Percentiles rank a stretch among this genome's conserved stretches.
Evolutionary conservation across 2,888 invertebrate species (phyloP).

Genomic region (Heterodera filipjevi): DNA sequence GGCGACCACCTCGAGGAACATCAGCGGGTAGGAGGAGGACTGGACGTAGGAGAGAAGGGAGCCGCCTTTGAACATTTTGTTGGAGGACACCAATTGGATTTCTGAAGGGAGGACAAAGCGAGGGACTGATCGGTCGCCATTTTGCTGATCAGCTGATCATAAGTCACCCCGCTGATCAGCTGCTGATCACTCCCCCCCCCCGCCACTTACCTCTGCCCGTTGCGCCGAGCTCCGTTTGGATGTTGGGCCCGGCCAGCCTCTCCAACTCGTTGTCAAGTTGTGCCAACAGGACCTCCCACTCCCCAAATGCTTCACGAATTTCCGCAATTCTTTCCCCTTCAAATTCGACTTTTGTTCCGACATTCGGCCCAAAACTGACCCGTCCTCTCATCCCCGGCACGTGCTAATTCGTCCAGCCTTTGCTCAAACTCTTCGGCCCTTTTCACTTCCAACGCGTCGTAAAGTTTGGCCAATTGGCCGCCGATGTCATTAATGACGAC

Average conservation of each 20-base stretch:
- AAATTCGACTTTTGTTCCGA: background rate
- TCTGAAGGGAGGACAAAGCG: conserved; percentile 17
- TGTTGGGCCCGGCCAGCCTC: conserved; percentile 39
- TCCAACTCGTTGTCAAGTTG: conserved; percentile 42
- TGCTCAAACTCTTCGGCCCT: conserved; percentile 40
- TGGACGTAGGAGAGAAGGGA: conserved; percentile 28
- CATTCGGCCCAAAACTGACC: conserved; percentile 19
- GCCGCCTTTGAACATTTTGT: conserved; percentile 34
- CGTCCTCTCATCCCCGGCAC: conserved; percentile 25
- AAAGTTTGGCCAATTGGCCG: conserved; percentile 41
- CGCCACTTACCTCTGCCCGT: conserved; percentile 14
- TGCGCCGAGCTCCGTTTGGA: conserved; percentile 19
- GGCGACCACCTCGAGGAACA: conserved; percentile 45
- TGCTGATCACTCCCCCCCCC: conserved; percentile 1
- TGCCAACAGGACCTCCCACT: conserved; percentile 43
- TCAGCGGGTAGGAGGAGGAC: conserved; percentile 26
- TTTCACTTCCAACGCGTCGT: conserved; percentile 42
- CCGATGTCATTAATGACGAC: conserved; percentile 41
- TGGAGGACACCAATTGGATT: conserved; percentile 29
- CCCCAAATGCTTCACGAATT: conserved; percentile 35
- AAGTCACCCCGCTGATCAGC: background rate
- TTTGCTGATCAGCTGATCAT: background rate
- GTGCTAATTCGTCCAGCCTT: conserved; percentile 39
- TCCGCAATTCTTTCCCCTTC: conserved; percentile 26
- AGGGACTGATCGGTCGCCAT: background rate